Evolutionary conservation across 2,797 vertebrate species (phyloP).

Genomic region (Crypturellus tataupa): DNA sequence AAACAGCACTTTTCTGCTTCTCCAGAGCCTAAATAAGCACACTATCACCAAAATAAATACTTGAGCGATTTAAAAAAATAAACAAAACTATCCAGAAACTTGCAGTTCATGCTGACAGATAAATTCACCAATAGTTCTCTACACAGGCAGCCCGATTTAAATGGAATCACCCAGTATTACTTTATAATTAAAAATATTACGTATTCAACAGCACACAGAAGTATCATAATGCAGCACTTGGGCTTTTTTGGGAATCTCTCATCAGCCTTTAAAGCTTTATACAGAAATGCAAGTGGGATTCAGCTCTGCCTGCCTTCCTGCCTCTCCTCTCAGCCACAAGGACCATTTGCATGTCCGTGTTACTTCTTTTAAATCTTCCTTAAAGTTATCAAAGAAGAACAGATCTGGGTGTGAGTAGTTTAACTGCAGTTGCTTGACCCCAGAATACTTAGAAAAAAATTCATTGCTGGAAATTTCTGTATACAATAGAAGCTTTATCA

Average conservation of each 20-base stretch:
- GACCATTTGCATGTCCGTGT: neutral
- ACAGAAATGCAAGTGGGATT: neutral
- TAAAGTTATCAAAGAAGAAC: conserved; percentile 3
- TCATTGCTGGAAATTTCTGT: conserved; percentile 51
- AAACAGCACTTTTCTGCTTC: conserved; percentile 53
- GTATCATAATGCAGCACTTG: neutral
- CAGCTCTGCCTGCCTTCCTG: neutral
- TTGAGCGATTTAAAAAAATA: conserved; percentile 40
- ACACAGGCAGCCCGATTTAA: conserved; percentile 13
- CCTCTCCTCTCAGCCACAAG: neutral
- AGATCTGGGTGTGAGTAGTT: neutral
- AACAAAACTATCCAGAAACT: conserved; percentile 1
- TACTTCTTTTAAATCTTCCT: neutral
- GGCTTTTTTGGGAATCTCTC: neutral
- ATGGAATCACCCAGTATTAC: neutral
- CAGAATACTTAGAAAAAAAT: neutral
- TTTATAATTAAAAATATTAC: neutral
- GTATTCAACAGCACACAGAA: neutral
- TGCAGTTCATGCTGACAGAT: conserved; percentile 46
- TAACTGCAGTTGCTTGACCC: neutral
- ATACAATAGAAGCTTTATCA: conserved; percentile 72
- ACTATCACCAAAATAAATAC: conserved; percentile 57
- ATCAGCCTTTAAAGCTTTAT: neutral
- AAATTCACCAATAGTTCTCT: conserved; percentile 46
- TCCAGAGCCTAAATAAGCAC: conserved; percentile 48